These are phyloP conservation scores for Cataglyphis livida DNA, from an alignment of 2,888 invertebrate genomes.

Conservation along the genomic window DNA sequence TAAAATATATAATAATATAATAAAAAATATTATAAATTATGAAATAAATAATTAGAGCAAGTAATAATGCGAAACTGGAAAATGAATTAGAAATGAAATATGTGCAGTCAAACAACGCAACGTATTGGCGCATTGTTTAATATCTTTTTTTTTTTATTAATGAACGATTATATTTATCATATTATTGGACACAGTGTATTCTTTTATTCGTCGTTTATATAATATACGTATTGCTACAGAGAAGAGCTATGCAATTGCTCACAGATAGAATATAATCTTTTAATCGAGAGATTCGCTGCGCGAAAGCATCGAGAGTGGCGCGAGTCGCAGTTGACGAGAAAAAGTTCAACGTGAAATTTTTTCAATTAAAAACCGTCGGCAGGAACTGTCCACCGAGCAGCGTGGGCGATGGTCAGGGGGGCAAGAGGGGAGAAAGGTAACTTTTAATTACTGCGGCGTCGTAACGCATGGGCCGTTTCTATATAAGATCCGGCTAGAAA, in stretches of 20 bases:
- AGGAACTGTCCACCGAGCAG: constrained; percentile 68
- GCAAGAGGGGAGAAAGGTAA: constrained; percentile 66
- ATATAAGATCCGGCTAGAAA: constrained; percentile 74
- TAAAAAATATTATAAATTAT: neutral
- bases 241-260: neutral
- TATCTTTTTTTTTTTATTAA: neutral
- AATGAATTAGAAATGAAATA: neutral
- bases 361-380: constrained; percentile 82
- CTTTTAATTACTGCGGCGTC: constrained; percentile 84
- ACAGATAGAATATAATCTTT: constrained; percentile 29
- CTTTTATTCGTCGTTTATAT: neutral
- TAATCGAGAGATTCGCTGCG: constrained; percentile 51
- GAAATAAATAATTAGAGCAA: neutral
- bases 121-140: neutral
- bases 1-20: constrained; percentile 1
- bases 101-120: neutral
- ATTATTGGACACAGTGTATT: neutral
- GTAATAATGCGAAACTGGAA: neutral
- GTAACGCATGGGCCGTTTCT: constrained; percentile 80
- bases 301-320: constrained; percentile 54
- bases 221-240: neutral
- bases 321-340: constrained; percentile 61
- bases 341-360: constrained; percentile 82
- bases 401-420: constrained; percentile 42
- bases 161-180: neutral